Conservation (phyloP, 1,140 invertebrate genomes). For the Brachionus paranguensis region DNA sequence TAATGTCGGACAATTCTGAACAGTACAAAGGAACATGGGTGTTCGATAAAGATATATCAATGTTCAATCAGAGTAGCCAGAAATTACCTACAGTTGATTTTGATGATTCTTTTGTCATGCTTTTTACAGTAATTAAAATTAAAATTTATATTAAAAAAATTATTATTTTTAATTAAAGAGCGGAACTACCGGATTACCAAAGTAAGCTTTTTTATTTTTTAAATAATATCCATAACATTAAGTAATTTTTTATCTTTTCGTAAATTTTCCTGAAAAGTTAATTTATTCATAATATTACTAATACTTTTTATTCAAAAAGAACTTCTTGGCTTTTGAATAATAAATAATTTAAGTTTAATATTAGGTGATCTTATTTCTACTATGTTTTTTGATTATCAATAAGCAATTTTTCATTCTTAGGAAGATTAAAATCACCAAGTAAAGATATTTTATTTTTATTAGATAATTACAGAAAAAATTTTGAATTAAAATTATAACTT, state of each 20-base stretch:
- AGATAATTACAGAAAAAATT: no score
- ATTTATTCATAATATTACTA: no score
- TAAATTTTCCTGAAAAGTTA: no score
- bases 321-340: no score
- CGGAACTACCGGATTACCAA: conserved; percentile 62
- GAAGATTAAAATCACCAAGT: no score
- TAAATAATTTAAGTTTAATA: no score
- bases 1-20: neutral
- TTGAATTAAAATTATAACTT: no score
- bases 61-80: neutral
- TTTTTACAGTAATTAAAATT: conserved; percentile 1
- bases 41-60: neutral
- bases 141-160: neutral
- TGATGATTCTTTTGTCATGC: conserved; percentile 23
- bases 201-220: neutral
- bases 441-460: no score
- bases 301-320: no score
- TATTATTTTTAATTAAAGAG: neutral
- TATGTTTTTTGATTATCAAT: no score
- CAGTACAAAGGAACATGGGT: conserved; percentile 21
- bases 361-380: no score
- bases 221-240: neutral
- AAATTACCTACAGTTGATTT: neutral
- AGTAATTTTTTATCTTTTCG: neutral
- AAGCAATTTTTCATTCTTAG: no score